These are phyloP conservation scores for Phalera bucephala DNA, from an alignment of 2,888 invertebrate genomes.

Conservation along the genomic window DNA sequence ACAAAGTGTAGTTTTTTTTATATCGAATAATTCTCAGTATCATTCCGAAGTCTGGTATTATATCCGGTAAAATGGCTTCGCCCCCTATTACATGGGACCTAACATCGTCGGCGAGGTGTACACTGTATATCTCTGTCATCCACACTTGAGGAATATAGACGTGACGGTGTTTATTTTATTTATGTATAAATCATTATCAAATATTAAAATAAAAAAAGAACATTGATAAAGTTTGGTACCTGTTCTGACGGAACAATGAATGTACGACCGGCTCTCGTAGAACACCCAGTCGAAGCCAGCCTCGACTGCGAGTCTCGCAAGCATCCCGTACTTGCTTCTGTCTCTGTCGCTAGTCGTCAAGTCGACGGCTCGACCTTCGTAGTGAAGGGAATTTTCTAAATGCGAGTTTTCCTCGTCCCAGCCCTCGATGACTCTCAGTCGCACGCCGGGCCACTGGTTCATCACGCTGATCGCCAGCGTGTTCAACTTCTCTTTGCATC, in stretches of 20 bases:
- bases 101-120: too few species aligned
- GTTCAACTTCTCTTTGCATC: slow-evolving; percentile 97
- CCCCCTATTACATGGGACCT: too few species aligned
- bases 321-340: slow-evolving; percentile 96
- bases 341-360: slow-evolving; percentile 97
- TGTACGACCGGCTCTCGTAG: slow-evolving; percentile 96
- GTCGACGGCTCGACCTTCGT: slow-evolving; percentile 98
- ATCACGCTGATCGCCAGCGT: slow-evolving; percentile 97
- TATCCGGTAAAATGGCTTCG: too few species aligned
- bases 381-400: slow-evolving; percentile 93
- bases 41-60: too few species aligned
- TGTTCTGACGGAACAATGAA: slow-evolving; percentile 98
- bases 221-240: slow-evolving; percentile 83
- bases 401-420: slow-evolving; percentile 96
- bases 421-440: slow-evolving; percentile 95
- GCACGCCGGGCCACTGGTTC: slow-evolving; percentile 99
- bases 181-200: too few species aligned
- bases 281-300: slow-evolving; percentile 99
- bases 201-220: neutral
- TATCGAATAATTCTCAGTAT: too few species aligned
- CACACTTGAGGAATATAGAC: too few species aligned
- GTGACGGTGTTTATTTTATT: too few species aligned
- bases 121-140: too few species aligned
- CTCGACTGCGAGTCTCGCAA: slow-evolving; percentile 96
- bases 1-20: too few species aligned